Evolutionary conservation across 2,113 vertebrate genomes (phyloP).

Genomic region (Aspiorhynchus laticeps): DNA sequence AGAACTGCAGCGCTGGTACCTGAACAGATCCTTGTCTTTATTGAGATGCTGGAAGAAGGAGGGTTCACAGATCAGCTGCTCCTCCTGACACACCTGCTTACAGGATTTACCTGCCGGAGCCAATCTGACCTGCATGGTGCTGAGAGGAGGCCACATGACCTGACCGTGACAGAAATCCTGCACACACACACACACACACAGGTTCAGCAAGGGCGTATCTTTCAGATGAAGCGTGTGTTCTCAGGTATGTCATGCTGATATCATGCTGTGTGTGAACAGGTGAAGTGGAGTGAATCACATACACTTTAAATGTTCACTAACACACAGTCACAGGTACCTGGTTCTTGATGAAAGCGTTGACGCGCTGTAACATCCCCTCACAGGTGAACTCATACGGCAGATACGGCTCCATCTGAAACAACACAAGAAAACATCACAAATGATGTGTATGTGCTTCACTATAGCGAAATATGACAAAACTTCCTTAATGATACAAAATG

Average conservation of each 20-base stretch:
- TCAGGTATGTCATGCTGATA: background rate
- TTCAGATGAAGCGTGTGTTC: background rate
- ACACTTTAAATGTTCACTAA: background rate
- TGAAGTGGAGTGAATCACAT: background rate
- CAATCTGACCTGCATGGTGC: constrained; percentile 89
- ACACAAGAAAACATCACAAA: background rate
- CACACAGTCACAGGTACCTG: constrained; percentile 78
- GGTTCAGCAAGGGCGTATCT: background rate
- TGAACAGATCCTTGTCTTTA: constrained; percentile 92
- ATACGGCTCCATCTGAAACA: constrained; percentile 93
- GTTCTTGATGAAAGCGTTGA: constrained; percentile 95
- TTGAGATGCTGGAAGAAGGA: constrained; percentile 99
- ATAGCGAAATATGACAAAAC: background rate
- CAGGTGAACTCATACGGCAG: constrained; percentile 98
- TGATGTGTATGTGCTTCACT: background rate
- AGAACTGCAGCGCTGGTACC: constrained; percentile 62
- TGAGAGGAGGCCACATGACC: constrained; percentile 98
- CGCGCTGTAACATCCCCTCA: constrained; percentile 97
- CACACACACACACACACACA: background rate
- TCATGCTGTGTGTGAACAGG: background rate
- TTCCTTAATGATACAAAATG: background rate
- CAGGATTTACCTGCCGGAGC: constrained; percentile 89
- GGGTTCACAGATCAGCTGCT: constrained; percentile 95
- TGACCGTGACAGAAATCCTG: constrained; percentile 99
- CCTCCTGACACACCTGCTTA: constrained; percentile 97